Evolutionary conservation across 2,113 vertebrate species (phyloP).

Genomic region (Ovis canadensis): DNA sequence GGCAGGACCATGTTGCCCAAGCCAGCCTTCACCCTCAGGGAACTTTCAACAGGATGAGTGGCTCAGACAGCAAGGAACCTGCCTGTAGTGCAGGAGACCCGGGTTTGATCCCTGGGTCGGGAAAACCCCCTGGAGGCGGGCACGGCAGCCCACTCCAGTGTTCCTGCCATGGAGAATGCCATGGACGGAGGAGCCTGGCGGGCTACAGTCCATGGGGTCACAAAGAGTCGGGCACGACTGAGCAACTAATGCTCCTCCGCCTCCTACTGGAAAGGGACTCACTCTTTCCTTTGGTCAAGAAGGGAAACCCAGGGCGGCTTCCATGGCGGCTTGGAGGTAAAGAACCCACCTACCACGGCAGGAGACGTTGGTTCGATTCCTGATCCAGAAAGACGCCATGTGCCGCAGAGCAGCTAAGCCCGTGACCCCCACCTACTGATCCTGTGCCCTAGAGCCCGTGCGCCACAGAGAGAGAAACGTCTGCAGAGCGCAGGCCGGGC

Average conservation of each 20-base stretch:
- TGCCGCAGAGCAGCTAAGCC: neutral
- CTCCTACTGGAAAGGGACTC: neutral
- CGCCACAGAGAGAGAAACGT: accelerated
- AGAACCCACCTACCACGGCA: accelerated
- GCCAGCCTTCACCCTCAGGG: neutral
- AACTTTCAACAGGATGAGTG: neutral
- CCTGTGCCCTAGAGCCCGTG: neutral
- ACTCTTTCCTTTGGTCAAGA: neutral
- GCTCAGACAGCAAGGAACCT: neutral
- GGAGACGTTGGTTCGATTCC: neutral
- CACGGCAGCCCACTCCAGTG: neutral
- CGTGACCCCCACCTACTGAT: accelerated
- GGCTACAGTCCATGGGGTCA: accelerated
- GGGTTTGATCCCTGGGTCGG: accelerated
- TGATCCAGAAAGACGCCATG: neutral
- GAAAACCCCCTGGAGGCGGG: neutral
- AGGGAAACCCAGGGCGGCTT: neutral
- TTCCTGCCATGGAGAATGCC: neutral
- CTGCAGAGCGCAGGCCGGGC: accelerated
- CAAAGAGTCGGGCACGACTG: neutral
- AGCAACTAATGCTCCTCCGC: neutral
- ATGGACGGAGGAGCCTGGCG: neutral
- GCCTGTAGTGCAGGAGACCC: neutral
- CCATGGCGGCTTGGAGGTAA: accelerated
- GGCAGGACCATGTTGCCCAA: neutral